Evolutionary conservation across 2,113 vertebrate genomes (phyloP).

Genomic region (Trematomus loennbergii): DNA sequence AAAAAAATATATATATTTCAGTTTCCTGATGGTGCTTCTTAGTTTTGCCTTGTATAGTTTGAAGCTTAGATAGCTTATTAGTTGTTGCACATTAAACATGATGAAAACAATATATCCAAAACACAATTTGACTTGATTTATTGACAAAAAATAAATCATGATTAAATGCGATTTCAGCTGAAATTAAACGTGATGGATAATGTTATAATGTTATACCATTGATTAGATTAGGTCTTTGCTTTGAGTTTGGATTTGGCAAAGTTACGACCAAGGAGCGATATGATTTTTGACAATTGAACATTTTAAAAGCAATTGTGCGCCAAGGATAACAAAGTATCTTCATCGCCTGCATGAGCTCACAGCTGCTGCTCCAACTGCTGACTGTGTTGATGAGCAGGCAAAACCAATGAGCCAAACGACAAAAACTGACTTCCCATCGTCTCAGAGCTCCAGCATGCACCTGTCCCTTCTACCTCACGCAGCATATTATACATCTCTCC

Average conservation of each 20-base stretch:
- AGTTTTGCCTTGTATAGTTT: neutral
- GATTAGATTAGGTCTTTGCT: neutral
- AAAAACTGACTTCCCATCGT: neutral
- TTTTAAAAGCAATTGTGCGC: neutral
- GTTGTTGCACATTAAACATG: neutral
- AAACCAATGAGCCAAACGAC: conserved; percentile 3
- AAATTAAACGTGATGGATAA: neutral
- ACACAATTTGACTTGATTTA: neutral
- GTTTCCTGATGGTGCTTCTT: neutral
- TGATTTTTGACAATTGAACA: neutral
- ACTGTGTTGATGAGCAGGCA: neutral
- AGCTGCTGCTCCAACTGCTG: conserved; percentile 17
- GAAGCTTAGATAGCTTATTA: neutral
- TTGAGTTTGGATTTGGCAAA: neutral
- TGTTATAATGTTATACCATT: too few relatives aligned
- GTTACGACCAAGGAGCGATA: neutral
- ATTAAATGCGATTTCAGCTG: neutral
- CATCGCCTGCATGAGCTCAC: conserved; percentile 2
- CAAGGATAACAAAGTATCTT: neutral
- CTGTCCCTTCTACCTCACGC: neutral
- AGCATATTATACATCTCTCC: neutral
- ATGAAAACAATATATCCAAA: neutral
- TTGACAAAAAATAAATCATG: too few relatives aligned
- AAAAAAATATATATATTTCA: neutral
- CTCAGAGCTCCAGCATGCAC: neutral